Base-by-base conservation (phyloP, 1,140 invertebrate genomes). In the Hylyphantes graminicola region DNA sequence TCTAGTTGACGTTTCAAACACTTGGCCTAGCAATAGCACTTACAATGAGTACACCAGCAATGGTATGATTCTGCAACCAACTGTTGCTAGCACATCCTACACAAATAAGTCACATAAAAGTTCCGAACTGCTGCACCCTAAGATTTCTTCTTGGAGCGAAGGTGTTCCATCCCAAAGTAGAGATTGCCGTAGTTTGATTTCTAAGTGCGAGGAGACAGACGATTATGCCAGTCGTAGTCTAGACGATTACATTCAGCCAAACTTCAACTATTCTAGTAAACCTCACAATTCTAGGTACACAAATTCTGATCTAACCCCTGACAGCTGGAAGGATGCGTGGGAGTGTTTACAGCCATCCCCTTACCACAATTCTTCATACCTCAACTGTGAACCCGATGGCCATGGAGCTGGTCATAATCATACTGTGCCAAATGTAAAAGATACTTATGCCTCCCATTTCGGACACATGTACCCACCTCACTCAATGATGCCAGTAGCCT, bases 1-100 rank as follows among this genome's bases (percentile, higher is more conserved):
- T 10, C 63, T 86, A 17, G 85, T 86, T 63, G 85, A 86, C 76
- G 68, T 86, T 57, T 86, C 80, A 7, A 83, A 82, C 19, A 86
- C 85, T 21, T 85, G 84, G 84, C 76, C 84, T 10, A 85, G 76
- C 79, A 53, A 53, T 59, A 65, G 51, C 21, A 74, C 72, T 17
- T 79, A 76, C 21, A 15, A 63, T 13, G 61, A 35, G 50, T 85
- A 77, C 59, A 75, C n/a, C 15, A 54, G 68, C 17, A 67, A n/a
- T 74, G n/a, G 70, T 48, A 12, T 74, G 51, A 19, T 65, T 17
- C 48, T 75, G 15, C 80, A 74, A 17, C 68, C 78, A 11, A 79
- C n/a, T 53, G 10, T 57, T 21, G 7, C 35, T 63, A 51, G 57
- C 7, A 57, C 17, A 59, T 55, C 70, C 11, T 70, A 57, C 54